Percentiles rank a stretch among this genome's conserved stretches.
Evolutionary conservation across 2,113 vertebrate genomes (phyloP).

Genomic region (Grammomys dolichurus): DNA sequence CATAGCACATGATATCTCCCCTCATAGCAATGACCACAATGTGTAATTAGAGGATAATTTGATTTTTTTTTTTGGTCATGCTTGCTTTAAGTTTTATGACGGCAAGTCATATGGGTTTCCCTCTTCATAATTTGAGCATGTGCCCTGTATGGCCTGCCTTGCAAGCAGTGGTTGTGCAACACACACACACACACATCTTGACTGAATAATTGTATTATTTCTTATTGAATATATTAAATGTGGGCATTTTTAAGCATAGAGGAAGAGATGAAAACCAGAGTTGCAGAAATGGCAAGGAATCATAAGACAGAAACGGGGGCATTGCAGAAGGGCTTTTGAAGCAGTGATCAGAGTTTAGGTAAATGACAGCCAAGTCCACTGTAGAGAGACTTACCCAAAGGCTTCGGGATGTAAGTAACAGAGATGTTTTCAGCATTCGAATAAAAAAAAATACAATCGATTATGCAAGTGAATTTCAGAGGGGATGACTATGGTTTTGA

Average conservation of each 20-base stretch:
- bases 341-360: not conserved
- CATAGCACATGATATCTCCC: not conserved
- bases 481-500: not conserved
- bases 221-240: not conserved
- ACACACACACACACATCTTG: not conserved
- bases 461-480: conserved; percentile 8
- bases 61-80: not conserved
- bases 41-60: not conserved
- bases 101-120: not conserved
- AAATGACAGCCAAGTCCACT: not conserved
- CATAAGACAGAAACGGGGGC: not conserved
- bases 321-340: not conserved
- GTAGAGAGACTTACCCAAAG: not conserved
- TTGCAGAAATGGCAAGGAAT: not conserved
- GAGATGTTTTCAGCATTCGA: not conserved
- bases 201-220: conserved; percentile 9
- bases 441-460: not conserved
- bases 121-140: not conserved
- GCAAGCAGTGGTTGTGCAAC: not conserved
- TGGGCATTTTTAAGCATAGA: not conserved
- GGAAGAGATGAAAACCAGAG: not conserved
- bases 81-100: not conserved
- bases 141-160: not conserved
- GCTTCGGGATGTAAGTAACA: not conserved
- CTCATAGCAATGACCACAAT: not conserved